Conservation (phyloP, 2,113 vertebrate genomes). For the Chionodraco myersi region DNA sequence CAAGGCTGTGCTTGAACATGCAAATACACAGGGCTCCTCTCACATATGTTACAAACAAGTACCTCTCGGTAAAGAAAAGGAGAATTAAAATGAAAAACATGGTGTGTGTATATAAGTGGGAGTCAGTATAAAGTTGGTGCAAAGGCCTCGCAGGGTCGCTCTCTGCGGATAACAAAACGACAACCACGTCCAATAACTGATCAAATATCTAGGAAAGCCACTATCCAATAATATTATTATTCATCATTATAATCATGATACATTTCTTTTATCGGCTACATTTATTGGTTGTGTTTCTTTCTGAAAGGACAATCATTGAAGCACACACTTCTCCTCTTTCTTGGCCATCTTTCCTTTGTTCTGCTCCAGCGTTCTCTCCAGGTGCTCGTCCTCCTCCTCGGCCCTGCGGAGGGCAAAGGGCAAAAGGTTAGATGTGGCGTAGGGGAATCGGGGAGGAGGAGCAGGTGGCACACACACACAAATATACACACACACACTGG, state of each 20-base stretch:
- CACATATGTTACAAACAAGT: conserved; percentile 64
- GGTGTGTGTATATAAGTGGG: conserved; percentile 27
- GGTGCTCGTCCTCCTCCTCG: conserved; percentile 98
- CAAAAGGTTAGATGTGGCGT: conserved; percentile 63
- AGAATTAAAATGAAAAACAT: conserved; percentile 48
- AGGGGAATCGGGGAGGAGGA: background rate
- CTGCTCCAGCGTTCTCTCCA: conserved; percentile 98
- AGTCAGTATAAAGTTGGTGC: conserved; percentile 70
- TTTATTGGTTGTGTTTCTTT: conserved; percentile 56
- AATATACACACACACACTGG: background rate
- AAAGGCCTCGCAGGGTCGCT: conserved; percentile 53
- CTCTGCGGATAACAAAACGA: conserved; percentile 53
- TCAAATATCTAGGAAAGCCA: conserved; percentile 54
- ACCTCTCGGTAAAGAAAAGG: conserved; percentile 68
- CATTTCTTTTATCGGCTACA: conserved; percentile 75
- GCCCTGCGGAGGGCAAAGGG: conserved; percentile 84
- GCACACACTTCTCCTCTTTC: conserved; percentile 97
- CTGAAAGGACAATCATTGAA: conserved; percentile 86
- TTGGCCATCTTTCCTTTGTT: conserved; percentile 99
- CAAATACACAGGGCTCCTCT: conserved; percentile 20
- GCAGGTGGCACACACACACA: background rate
- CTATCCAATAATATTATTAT: conserved; percentile 55
- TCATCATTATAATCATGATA: conserved; percentile 33
- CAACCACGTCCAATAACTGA: conserved; percentile 37
- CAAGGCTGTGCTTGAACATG: conserved; percentile 36